These are phyloP conservation scores for Nowickia ferox DNA, from an alignment of 2,888 invertebrate species.

Conservation along the genomic window DNA sequence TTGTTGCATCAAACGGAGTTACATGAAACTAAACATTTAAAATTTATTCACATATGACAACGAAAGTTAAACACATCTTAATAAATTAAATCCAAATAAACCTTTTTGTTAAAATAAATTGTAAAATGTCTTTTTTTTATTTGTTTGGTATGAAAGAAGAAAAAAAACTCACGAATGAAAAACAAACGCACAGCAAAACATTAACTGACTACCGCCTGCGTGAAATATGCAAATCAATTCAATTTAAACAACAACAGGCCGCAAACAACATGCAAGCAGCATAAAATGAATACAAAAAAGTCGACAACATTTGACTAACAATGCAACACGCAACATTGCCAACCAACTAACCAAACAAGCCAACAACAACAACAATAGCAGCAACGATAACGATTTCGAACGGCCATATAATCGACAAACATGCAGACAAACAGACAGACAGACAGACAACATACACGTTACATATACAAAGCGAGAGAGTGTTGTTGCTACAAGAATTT, in stretches of 20 bases:
- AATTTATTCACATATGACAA: conserved; percentile 69
- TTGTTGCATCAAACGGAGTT: background rate
- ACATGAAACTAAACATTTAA: conserved; percentile 36
- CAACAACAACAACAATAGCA: conserved; percentile 25
- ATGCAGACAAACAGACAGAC: conserved; percentile 33
- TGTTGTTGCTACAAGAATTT: conserved; percentile 82
- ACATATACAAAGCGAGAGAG: conserved; percentile 73
- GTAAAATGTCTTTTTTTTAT: conserved; percentile 8
- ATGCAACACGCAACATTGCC: conserved; percentile 71
- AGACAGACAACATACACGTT: conserved; percentile 43
- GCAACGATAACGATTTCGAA: background rate
- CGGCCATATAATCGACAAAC: conserved; percentile 38
- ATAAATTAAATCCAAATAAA: conserved; percentile 71
- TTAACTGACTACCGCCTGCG: conserved; percentile 79
- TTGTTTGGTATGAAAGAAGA: conserved; percentile 30
- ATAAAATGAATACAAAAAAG: conserved; percentile 61
- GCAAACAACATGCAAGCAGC: conserved; percentile 41
- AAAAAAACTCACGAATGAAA: conserved; percentile 13
- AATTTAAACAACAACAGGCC: conserved; percentile 77
- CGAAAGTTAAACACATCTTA: conserved; percentile 70
- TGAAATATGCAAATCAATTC: conserved; percentile 83
- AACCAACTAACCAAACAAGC: conserved; percentile 61
- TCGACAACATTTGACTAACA: conserved; percentile 63
- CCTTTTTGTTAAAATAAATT: conserved; percentile 66
- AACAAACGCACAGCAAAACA: conserved; percentile 34